phyloP scores from a whole-genome alignment of 1,140 invertebrate species.

The Apis florea region DNA sequence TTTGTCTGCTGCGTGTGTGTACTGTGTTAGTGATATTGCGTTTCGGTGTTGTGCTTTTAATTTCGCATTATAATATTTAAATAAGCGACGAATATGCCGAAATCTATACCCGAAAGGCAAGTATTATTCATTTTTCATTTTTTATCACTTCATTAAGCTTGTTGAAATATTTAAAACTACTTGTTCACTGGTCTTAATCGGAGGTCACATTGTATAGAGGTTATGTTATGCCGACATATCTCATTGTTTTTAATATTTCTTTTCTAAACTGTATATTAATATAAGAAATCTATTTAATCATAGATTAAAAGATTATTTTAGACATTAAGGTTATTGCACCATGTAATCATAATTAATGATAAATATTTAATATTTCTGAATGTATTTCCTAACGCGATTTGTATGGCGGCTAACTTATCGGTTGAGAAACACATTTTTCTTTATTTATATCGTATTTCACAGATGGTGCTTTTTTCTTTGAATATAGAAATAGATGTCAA shows the following conservation, averaged over 20 bases:
- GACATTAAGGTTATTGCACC: neutral
- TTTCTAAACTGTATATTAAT: no score
- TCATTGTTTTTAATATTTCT: neutral
- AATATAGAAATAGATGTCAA: neutral
- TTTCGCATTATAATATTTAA: constrained; percentile 47
- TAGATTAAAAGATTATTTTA: neutral
- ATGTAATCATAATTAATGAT: neutral
- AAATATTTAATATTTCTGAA: neutral
- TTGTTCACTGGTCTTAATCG: constrained; percentile 12
- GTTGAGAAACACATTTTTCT: neutral
- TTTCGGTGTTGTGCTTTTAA: constrained; percentile 54
- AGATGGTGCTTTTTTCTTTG: constrained; percentile 1
- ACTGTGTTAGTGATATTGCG: constrained; percentile 56
- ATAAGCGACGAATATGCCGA: constrained; percentile 59
- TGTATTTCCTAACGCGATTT: constrained; percentile 12
- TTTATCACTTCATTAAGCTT: neutral
- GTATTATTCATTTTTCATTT: constrained; percentile 26
- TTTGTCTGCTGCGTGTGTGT: constrained; percentile 53
- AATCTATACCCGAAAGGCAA: constrained; percentile 69
- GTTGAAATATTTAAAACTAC: neutral
- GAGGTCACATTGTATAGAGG: constrained; percentile 56
- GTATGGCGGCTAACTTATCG: constrained; percentile 27
- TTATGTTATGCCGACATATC: constrained; percentile 58
- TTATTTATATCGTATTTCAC: neutral
- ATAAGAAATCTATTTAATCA: neutral